Evolutionary conservation across 64 coral and sea anemone species (phyloP), one percentile per base, ranked within the genome.

Genomic region (Pocillopora verrucosa): DNA sequence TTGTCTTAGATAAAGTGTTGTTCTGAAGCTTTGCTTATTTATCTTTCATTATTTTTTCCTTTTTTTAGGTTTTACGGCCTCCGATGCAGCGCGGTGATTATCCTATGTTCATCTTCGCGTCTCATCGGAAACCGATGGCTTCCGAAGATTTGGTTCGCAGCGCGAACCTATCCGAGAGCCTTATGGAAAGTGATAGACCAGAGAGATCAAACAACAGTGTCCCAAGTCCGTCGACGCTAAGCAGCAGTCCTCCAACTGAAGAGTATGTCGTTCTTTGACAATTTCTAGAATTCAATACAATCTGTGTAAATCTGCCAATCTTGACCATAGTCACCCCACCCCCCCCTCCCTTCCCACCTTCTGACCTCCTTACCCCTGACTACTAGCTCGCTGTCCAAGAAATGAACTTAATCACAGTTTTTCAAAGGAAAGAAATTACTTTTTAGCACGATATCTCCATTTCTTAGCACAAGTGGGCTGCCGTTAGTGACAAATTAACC

Each of bases 21-120:
- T 76, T n/a, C 19, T 17, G 11, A 79, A 19, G n/a, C 9, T 36
- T n/a, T 14, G 9, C 9, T 2, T 45, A 20, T 2, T n/a, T 36
- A 20, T 38, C 1, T n/a, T 20, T 79, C 0, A 3, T 9, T 79
- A n/a, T 12, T 1, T 79, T 59, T 36, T n/a, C 37, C 16, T 79
- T 59, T 26, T 79, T 78, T 59, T 9, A 96, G 94, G 91, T 96
- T 56, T 76, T 96, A 59, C 89, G 87, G 13, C 94, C 94, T 10
- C 94, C 94, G 65, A 96, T 96, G 94, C 94, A 96, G 61, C 80
- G 90, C 5, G 94, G 94, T 24, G 94, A 96, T 37, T 96, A 96
- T 45, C 94, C 94, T 6, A 96, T 96, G 94, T 96, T 96, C 78
- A 92, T 96, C 41, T 93, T 96, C n/a, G 62, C 94, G 7, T 61